Conservation (phyloP, 2,888 invertebrate species). For the Agapetus fuscipes region DNA sequence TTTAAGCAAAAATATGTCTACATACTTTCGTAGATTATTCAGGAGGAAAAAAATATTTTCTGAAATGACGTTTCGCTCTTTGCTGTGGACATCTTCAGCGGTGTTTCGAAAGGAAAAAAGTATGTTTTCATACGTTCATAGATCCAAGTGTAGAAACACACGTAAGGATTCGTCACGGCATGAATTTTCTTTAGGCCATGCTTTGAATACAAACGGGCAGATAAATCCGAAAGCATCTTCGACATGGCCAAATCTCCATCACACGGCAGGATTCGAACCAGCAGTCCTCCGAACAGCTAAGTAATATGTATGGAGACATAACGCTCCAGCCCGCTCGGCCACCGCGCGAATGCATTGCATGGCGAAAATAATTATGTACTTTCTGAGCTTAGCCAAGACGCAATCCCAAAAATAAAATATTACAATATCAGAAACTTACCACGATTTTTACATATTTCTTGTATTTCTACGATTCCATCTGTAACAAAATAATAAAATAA, state of each 20-base stretch:
- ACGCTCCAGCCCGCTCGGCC: not conserved
- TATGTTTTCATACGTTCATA: conserved; percentile 8
- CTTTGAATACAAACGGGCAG: conserved; percentile 17
- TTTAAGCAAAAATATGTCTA: too few species aligned
- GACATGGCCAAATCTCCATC: conserved; percentile 16
- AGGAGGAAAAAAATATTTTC: too few species aligned
- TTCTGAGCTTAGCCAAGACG: conserved; percentile 5
- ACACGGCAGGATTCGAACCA: too few species aligned
- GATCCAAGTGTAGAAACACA: conserved; percentile 7
- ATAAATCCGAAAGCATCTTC: conserved; percentile 16
- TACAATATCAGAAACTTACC: too few species aligned
- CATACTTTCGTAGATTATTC: too few species aligned
- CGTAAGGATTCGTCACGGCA: conserved; percentile 13
- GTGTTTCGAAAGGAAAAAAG: not conserved
- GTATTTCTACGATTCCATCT: too few species aligned
- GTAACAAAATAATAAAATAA: too few species aligned
- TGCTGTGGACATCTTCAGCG: too few species aligned
- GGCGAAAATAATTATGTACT: conserved; percentile 3
- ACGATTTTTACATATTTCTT: too few species aligned
- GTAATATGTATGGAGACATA: too few species aligned
- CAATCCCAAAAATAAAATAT: conserved; percentile 12
- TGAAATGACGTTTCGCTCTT: too few species aligned
- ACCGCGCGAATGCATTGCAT: not conserved
- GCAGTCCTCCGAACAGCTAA: too few species aligned
- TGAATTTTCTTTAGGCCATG: conserved; percentile 16